phyloP scores from a whole-genome alignment of 2,888 invertebrate genomes.

The Synergus umbraculus region DNA sequence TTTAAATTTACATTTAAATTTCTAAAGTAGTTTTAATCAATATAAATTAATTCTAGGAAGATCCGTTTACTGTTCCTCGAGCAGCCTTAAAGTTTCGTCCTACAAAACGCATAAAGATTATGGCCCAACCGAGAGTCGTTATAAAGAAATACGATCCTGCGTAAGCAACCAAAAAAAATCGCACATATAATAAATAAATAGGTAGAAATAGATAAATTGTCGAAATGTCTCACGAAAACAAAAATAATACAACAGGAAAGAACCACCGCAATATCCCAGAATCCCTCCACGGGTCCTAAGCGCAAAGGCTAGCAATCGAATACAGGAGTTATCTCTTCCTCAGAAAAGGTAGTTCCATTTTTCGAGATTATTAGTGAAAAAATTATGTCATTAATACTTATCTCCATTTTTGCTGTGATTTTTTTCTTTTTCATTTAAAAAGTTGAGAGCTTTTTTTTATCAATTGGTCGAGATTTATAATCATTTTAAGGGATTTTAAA shows the following conservation, averaged over 20 bases:
- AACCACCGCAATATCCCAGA: conserved; percentile 47
- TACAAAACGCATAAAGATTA: conserved; percentile 65
- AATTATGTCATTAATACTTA: neutral
- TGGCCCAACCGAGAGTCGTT: conserved; percentile 64
- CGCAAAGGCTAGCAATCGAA: conserved; percentile 59
- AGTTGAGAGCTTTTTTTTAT: too few relatives aligned
- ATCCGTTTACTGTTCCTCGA: conserved; percentile 58
- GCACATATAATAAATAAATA: conserved; percentile 2
- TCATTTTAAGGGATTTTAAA: too few relatives aligned
- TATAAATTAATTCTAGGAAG: conserved; percentile 52
- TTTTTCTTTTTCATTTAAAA: too few relatives aligned
- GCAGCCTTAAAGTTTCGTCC: conserved; percentile 62
- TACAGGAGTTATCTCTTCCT: conserved; percentile 66
- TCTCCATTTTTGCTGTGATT: too few relatives aligned
- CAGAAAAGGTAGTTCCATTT: conserved; percentile 50
- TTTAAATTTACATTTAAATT: neutral
- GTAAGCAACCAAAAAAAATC: conserved; percentile 57
- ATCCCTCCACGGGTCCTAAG: conserved; percentile 60
- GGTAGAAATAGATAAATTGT: neutral
- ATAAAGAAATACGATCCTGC: conserved; percentile 62
- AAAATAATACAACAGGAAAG: conserved; percentile 11
- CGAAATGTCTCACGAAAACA: conserved; percentile 1
- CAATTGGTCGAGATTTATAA: too few relatives aligned
- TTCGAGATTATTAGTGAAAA: conserved; percentile 10
- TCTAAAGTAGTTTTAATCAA: neutral